Percentiles rank a stretch among this genome's conserved stretches.
Conservation (phyloP, 2,797 vertebrate species). For the Glyptemys insculpta region DNA sequence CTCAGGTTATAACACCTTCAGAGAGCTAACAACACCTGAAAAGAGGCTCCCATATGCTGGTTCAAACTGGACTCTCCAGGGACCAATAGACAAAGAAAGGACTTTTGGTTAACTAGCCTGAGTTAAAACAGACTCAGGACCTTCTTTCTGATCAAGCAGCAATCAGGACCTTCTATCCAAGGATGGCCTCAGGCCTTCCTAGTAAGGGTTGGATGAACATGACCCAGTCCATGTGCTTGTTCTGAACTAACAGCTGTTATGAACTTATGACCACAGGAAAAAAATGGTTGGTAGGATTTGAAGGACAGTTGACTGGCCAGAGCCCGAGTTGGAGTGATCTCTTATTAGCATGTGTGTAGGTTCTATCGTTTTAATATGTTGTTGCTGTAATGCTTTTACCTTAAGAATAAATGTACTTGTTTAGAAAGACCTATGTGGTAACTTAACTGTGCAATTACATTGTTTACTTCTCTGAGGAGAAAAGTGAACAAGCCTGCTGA, state of each 20-base stretch:
- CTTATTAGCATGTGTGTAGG: not conserved
- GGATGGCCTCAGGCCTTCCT: too few species aligned
- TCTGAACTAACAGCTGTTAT: too few species aligned
- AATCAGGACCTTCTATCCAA: too few species aligned
- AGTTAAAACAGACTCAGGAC: too few species aligned
- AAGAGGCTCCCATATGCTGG: not conserved
- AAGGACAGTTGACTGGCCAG: not conserved
- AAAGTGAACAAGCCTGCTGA: not conserved
- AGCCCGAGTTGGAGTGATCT: not conserved
- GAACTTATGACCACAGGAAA: not conserved
- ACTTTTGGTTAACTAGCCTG: not conserved
- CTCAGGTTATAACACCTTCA: not conserved
- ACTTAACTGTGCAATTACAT: not conserved
- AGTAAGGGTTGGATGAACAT: too few species aligned
- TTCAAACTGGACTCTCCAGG: not conserved
- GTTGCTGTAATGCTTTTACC: not conserved
- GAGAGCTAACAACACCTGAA: not conserved
- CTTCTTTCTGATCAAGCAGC: too few species aligned
- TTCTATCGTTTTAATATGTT: not conserved
- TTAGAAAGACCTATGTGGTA: not conserved
- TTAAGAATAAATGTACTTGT: not conserved
- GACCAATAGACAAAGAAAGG: not conserved
- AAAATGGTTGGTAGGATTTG: not conserved
- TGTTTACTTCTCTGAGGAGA: not conserved
- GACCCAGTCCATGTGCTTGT: too few species aligned